phyloP scores from a whole-genome alignment of 2,888 invertebrate genomes.

The Rhyacophila evoluta region DNA sequence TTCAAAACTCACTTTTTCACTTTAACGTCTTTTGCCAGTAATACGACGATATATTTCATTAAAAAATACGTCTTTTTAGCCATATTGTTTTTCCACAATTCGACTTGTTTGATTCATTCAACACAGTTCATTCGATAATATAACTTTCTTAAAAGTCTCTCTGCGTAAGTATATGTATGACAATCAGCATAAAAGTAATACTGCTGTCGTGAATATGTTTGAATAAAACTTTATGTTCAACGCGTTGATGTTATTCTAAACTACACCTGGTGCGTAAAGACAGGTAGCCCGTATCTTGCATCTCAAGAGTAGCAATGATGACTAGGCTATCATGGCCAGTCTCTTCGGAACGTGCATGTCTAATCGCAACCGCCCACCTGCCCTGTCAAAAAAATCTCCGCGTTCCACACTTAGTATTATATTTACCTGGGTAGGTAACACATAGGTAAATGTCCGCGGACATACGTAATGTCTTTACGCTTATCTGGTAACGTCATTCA shows the following conservation, averaged over 20 bases:
- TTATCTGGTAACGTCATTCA: slow-evolving; percentile 10
- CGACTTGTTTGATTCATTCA: too few species aligned
- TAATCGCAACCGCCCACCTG: slow-evolving; percentile 14
- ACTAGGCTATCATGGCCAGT: slow-evolving; percentile 1
- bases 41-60: too few species aligned
- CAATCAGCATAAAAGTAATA: too few species aligned
- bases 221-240: too few species aligned
- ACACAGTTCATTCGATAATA: too few species aligned
- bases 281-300: slow-evolving; percentile 22
- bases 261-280: slow-evolving; percentile 16
- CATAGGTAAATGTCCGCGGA: neutral
- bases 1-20: too few species aligned
- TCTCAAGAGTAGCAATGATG: slow-evolving; percentile 8
- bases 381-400: slow-evolving; percentile 4
- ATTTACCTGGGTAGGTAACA: neutral
- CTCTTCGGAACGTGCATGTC: neutral
- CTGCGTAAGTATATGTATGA: too few species aligned
- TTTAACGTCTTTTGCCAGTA: too few species aligned
- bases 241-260: neutral
- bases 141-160: too few species aligned
- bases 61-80: too few species aligned
- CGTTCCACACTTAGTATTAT: neutral
- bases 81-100: too few species aligned
- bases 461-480: slow-evolving; percentile 5
- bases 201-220: too few species aligned